Evolutionary conservation across 2,888 invertebrate genomes (phyloP).

Genomic region (Lasioglossum zephyrum): DNA sequence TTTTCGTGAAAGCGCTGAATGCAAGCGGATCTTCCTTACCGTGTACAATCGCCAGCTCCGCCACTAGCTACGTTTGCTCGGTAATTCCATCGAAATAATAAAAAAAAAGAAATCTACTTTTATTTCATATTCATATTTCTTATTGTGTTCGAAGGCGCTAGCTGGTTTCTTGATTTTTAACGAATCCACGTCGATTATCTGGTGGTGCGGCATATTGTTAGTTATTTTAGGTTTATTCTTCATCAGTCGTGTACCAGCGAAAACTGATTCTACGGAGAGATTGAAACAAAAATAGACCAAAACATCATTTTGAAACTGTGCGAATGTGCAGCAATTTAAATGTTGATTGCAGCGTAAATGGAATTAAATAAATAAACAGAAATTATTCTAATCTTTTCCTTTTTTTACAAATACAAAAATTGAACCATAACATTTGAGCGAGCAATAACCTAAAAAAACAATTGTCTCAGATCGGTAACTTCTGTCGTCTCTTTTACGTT

Average conservation of each 20-base stretch:
- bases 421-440: not conserved
- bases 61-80: conserved; percentile 88
- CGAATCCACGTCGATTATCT: conserved; percentile 88
- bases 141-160: conserved; percentile 86
- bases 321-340: not conserved
- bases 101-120: not conserved
- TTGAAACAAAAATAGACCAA: conserved; percentile 38
- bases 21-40: conserved; percentile 87
- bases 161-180: conserved; percentile 89
- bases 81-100: conserved; percentile 82
- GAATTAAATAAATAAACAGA: conserved; percentile 37
- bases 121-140: not conserved
- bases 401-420: not conserved
- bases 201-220: conserved; percentile 90
- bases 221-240: conserved; percentile 90
- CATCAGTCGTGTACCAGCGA: conserved; percentile 81
- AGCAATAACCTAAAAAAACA: not conserved
- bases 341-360: not conserved
- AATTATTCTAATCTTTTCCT: conserved; percentile 2
- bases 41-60: conserved; percentile 88
- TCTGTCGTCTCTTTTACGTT: not conserved
- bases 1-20: conserved; percentile 88
- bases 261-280: conserved; percentile 15
- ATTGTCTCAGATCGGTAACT: not conserved
- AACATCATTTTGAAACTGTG: not conserved